Percentiles rank a stretch among this genome's conserved stretches.
Evolutionary conservation across 2,113 vertebrate genomes (phyloP).

Genomic region (Atlantisia rogersi): DNA sequence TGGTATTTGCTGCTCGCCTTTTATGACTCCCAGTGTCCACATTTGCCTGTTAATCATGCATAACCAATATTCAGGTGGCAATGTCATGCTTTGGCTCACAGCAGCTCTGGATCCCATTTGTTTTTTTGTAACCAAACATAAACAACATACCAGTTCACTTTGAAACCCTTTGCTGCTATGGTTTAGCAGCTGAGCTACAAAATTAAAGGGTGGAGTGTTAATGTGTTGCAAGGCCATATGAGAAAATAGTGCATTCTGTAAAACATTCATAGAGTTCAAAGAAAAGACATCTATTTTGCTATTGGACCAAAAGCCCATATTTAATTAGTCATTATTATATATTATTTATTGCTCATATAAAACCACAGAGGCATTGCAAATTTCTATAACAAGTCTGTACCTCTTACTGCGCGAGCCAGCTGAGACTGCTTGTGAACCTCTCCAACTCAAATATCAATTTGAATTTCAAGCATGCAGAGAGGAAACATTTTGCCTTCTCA

Average conservation of each 20-base stretch:
- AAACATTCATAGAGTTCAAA: neutral
- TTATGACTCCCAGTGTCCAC: slow-evolving; percentile 1
- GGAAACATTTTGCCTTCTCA: slow-evolving; percentile 8
- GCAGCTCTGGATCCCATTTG: neutral
- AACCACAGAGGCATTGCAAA: neutral
- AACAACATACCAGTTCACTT: neutral
- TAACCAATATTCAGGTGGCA: slow-evolving; percentile 33
- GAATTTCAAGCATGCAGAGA: slow-evolving; percentile 4
- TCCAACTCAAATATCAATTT: slow-evolving; percentile 35
- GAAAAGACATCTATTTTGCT: neutral
- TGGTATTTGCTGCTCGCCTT: slow-evolving; percentile 19
- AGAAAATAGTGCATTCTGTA: neutral
- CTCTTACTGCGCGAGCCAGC: neutral
- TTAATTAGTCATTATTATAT: neutral
- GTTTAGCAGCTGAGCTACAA: neutral
- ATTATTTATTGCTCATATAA: neutral
- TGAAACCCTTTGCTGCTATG: neutral
- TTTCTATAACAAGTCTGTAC: neutral
- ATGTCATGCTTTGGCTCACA: neutral
- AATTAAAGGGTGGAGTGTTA: neutral
- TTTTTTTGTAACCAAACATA: slow-evolving; percentile 33
- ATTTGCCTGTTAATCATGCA: neutral
- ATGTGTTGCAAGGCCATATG: neutral
- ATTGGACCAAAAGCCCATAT: neutral
- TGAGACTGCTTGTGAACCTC: neutral